Evolutionary conservation across 1,140 invertebrate genomes (phyloP).

Genomic region (Zaprionus africanus): DNA sequence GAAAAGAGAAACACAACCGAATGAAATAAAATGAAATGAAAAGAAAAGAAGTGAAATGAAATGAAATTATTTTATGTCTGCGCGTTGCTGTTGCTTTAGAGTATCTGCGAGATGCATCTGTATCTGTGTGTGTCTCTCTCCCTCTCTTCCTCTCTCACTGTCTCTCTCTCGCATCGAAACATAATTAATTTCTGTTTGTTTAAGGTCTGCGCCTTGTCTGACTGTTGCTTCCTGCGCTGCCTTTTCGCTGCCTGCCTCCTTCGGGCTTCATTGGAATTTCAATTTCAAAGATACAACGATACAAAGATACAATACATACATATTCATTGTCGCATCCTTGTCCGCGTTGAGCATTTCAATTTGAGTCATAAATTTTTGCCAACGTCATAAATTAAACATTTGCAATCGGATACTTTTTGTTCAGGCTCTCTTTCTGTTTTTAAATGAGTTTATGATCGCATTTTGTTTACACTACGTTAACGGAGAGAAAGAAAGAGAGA

Average conservation of each 20-base stretch:
- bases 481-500: constrained; percentile 29
- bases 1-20: constrained; percentile 38
- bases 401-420: constrained; percentile 70
- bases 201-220: constrained; percentile 73
- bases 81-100: constrained; percentile 24
- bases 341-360: constrained; percentile 71
- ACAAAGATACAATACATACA: constrained; percentile 52
- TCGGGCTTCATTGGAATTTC: constrained; percentile 79
- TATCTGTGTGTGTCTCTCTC: constrained; percentile 6
- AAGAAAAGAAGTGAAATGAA: constrained; percentile 49
- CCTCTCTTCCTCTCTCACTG: neutral
- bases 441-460: constrained; percentile 41
- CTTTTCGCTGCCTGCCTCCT: constrained; percentile 50
- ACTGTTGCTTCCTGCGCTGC: constrained; percentile 69
- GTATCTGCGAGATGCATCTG: constrained; percentile 34
- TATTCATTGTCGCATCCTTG: constrained; percentile 63
- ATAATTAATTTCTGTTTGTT: constrained; percentile 84
- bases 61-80: constrained; percentile 76
- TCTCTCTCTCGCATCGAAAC: constrained; percentile 67
- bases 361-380: constrained; percentile 77
- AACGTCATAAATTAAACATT: constrained; percentile 82
- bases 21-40: constrained; percentile 53
- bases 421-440: constrained; percentile 15
- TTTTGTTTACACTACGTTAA: constrained; percentile 54
- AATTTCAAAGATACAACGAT: constrained; percentile 56